Conservation (phyloP, 2,113 vertebrate species). For the Marmota flaviventris region DNA sequence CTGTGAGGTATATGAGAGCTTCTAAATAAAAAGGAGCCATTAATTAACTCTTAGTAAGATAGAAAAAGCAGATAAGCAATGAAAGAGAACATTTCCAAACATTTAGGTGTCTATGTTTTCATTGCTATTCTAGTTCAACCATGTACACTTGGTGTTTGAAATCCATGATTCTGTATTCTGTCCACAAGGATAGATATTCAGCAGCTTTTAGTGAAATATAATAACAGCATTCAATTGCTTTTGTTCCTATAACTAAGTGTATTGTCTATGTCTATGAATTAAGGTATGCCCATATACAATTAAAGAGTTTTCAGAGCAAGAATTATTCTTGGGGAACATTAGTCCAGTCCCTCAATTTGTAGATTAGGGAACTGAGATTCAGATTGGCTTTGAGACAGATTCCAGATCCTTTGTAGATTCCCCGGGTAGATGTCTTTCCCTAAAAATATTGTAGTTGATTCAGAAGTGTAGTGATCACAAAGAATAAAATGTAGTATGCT, state of each 20-base stretch:
- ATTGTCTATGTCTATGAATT: neutral
- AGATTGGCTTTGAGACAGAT: neutral
- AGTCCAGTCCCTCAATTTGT: neutral
- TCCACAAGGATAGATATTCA: neutral
- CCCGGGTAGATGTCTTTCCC: neutral
- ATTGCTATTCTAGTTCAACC: neutral
- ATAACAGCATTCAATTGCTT: neutral
- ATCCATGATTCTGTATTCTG: neutral
- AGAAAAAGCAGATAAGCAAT: neutral
- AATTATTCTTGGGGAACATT: conserved; percentile 33
- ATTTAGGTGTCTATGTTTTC: neutral
- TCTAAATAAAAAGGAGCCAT: conserved; percentile 16
- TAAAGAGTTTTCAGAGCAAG: conserved; percentile 28
- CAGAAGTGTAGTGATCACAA: neutral
- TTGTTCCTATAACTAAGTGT: neutral
- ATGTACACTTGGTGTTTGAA: conserved; percentile 22
- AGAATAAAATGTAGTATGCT: neutral
- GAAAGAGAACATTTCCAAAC: neutral
- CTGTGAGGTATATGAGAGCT: conserved; percentile 3
- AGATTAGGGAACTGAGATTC: neutral
- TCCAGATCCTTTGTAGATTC: neutral
- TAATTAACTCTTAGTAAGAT: conserved; percentile 11
- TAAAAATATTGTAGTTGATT: neutral
- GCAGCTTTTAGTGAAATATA: neutral
- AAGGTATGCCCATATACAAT: neutral